A percentile compares a stretch with the other conserved stretches of the same genome.
Evolutionary conservation across 37 sponge, comb jelly and placozoan genomes (phyloP).

Genomic region (Axinella damicornis): DNA sequence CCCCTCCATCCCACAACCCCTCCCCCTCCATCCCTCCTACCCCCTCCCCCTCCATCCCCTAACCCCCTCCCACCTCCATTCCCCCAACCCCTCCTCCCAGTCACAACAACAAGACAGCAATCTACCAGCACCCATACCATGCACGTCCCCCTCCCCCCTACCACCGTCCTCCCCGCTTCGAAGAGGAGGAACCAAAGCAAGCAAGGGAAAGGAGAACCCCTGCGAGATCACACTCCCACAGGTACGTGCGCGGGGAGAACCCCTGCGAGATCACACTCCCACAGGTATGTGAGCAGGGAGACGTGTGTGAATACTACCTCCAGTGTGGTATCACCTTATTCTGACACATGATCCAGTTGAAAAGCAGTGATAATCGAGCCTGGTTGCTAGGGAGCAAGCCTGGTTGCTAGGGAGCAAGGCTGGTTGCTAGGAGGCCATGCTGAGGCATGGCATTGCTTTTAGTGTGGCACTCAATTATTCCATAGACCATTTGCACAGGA

Average conservation of each 20-base stretch:
- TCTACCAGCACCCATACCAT: conserved; percentile 82
- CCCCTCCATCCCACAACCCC: not conserved
- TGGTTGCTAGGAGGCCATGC: no score
- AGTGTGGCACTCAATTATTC: no score
- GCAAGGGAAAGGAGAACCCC: conserved; percentile 38
- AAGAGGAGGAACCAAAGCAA: conserved; percentile 20
- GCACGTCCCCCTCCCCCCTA: conserved; percentile 60
- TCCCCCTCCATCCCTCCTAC: not conserved
- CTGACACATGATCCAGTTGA: no score
- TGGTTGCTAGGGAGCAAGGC: no score
- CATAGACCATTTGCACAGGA: no score
- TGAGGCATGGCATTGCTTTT: no score
- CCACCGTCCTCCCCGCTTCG: conserved; percentile 28
- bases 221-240: conserved; percentile 77
- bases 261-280: conserved; percentile 77
- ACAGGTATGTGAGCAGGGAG: conserved; percentile 35
- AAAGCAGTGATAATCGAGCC: no score
- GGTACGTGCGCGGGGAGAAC: conserved; percentile 21
- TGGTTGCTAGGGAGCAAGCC: no score
- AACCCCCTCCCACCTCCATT: not conserved
- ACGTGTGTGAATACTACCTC: not conserved
- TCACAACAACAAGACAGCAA: conserved; percentile 83
- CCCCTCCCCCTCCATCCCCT: not conserved
- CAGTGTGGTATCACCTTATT: no score
- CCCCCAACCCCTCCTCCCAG: conserved; percentile 13